Conservation (phyloP, 2,113 vertebrate genomes). For the Pachyramphus minor region DNA sequence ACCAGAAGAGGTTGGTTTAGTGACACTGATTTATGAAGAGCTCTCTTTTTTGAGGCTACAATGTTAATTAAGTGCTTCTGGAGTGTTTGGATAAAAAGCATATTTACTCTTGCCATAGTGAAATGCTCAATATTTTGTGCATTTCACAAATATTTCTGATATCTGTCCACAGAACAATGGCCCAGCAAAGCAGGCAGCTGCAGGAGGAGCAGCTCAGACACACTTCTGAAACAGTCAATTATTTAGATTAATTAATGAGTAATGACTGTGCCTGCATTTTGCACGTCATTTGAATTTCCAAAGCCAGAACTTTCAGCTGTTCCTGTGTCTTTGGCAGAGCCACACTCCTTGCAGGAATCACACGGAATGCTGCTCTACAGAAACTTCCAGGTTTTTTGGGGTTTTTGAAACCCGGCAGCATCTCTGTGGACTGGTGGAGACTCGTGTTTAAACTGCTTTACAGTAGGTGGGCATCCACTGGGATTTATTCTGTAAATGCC, state of each 20-base stretch:
- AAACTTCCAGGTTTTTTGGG: not conserved
- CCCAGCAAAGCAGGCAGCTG: not conserved
- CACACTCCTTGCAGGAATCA: not conserved
- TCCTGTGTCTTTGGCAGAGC: not conserved
- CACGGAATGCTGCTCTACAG: not conserved
- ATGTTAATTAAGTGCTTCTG: slow-evolving; percentile 39
- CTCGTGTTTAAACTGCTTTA: not conserved
- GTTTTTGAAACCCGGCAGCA: not conserved
- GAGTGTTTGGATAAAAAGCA: slow-evolving; percentile 6
- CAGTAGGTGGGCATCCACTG: not conserved
- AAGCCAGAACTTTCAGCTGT: not conserved
- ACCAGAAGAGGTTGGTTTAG: not conserved
- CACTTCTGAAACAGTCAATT: not conserved
- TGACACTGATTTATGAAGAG: slow-evolving; percentile 10
- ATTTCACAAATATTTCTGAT: not conserved
- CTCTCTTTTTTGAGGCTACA: not conserved
- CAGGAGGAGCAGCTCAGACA: slow-evolving; percentile 11
- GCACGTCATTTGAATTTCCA: slow-evolving; percentile 4
- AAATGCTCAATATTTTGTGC: not conserved
- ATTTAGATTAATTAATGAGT: slow-evolving; percentile 47
- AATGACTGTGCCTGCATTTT: slow-evolving; percentile 23
- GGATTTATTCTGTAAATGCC: not conserved
- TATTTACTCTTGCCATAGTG: not conserved
- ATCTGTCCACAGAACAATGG: slow-evolving; percentile 8
- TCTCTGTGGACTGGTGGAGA: not conserved